Base-by-base conservation (phyloP, 2,888 invertebrate genomes). In the Junonia oenone region DNA sequence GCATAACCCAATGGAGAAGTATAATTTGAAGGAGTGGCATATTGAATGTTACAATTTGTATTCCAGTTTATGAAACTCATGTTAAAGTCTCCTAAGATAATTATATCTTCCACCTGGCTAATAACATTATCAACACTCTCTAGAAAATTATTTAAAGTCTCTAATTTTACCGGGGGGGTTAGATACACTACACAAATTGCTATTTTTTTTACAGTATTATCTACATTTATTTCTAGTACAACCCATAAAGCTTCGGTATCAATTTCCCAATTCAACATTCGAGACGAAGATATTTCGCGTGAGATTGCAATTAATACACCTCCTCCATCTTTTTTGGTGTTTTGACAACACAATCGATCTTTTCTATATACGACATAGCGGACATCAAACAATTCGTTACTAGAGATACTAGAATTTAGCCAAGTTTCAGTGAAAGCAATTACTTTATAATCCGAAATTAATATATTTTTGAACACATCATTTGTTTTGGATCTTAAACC, bases 291-390 rank as follows among this genome's bases (percentile, higher is more conserved):
- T 31, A 31, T 31, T 31, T 31, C n/a, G 31, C 31, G 31, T 31
- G 31, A 31, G 31, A 31, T 31, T 31, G 31, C 31, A 31, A 31
- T 31, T 11, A 31, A 31, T 9, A 31, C 31, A 31, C 31, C 31
- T 31, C 9, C 31, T 31, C 31, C 31, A 31, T 31, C 31, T 31
- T 31, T 31, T 31, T 31, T 31, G 31, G 9, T 31, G 1, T 31
- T 31, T 31, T 31, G 31, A 31, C 31, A 46, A 29, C 46, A 46
- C 17, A 14, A 14, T 13, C 46, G 46, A 51, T 51, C 51, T 35
- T 29, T 51, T 51, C 51, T 51, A 26, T 53, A 53, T 19, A 53
- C 26, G 2, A 45, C 13, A 46, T 53, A 53, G 8, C 52, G 45
- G 13, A 14, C 14, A 46, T 53, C 52, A 37, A 53, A 31, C 26